phyloP scores from a whole-genome alignment of 2,113 vertebrate species.

The Varanus salvator region DNA sequence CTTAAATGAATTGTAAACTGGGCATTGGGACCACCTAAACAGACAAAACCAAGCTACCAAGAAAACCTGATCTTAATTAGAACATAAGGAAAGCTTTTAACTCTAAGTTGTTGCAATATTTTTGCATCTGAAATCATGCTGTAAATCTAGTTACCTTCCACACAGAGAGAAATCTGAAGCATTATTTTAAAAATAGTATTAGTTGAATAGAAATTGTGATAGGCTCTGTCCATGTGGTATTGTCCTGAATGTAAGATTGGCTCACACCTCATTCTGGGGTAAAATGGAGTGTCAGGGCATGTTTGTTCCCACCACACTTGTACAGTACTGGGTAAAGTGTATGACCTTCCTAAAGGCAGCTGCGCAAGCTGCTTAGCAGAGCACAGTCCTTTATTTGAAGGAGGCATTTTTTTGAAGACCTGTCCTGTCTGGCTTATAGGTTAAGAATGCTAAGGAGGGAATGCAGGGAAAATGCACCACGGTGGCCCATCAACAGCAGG shows the following conservation, averaged over 20 bases:
- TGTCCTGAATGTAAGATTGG: not conserved
- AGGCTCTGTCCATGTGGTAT: not conserved
- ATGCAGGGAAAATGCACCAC: too few relatives aligned
- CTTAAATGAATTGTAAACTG: constrained; percentile 57
- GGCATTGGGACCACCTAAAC: constrained; percentile 59
- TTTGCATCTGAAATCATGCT: constrained; percentile 59
- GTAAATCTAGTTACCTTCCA: constrained; percentile 52
- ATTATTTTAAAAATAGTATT: not conserved
- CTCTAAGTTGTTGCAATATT: constrained; percentile 39
- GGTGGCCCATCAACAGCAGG: not conserved
- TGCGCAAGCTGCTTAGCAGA: not conserved
- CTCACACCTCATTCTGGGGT: not conserved
- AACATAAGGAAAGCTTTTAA: constrained; percentile 32
- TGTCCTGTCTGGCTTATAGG: not conserved
- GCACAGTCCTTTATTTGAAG: not conserved
- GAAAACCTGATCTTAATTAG: constrained; percentile 59
- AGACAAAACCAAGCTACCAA: constrained; percentile 41
- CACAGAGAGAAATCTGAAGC: constrained; percentile 54
- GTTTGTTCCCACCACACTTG: too few relatives aligned
- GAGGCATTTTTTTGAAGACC: not conserved
- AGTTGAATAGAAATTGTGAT: not conserved
- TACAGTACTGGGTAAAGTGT: not conserved
- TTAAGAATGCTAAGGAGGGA: not conserved
- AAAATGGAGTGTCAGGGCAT: not conserved
- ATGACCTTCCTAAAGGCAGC: too few relatives aligned